These are phyloP conservation scores for Macrocentrus cingulum DNA, from an alignment of 1,140 invertebrate species.

Conservation along the genomic window DNA sequence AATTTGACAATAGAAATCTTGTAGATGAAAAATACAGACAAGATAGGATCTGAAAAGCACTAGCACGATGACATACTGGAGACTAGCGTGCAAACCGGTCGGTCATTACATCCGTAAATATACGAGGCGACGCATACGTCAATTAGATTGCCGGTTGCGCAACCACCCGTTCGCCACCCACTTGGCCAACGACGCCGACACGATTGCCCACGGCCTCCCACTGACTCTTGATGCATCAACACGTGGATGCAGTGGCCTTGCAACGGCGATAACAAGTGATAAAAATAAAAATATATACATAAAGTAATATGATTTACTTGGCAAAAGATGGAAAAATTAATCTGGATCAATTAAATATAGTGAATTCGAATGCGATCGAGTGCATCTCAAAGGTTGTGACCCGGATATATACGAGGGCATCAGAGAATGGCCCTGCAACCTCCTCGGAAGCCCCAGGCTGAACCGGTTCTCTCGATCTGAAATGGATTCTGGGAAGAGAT, in stretches of 20 bases:
- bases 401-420: constrained; percentile 10
- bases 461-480: constrained; percentile 18
- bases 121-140: constrained; percentile 41
- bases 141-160: constrained; percentile 43
- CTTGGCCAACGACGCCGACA: constrained; percentile 38
- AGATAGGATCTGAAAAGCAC: constrained; percentile 17
- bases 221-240: constrained; percentile 19
- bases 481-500: constrained; percentile 18
- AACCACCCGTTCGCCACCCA: constrained; percentile 38
- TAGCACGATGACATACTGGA: constrained; percentile 11
- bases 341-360: neutral
- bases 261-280: neutral
- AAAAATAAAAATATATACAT: neutral
- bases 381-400: constrained; percentile 11
- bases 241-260: constrained; percentile 17
- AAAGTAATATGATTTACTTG: neutral
- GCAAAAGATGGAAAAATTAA: too few species aligned
- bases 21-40: too few species aligned
- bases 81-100: constrained; percentile 36
- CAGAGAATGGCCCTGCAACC: neutral
- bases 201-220: constrained; percentile 25
- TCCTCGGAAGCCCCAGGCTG: constrained; percentile 17
- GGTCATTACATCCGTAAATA: constrained; percentile 42
- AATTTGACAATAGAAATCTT: too few species aligned
- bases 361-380: constrained; percentile 2